phyloP scores from a whole-genome alignment of 2,113 vertebrate species.

The Calyptomena viridis region DNA sequence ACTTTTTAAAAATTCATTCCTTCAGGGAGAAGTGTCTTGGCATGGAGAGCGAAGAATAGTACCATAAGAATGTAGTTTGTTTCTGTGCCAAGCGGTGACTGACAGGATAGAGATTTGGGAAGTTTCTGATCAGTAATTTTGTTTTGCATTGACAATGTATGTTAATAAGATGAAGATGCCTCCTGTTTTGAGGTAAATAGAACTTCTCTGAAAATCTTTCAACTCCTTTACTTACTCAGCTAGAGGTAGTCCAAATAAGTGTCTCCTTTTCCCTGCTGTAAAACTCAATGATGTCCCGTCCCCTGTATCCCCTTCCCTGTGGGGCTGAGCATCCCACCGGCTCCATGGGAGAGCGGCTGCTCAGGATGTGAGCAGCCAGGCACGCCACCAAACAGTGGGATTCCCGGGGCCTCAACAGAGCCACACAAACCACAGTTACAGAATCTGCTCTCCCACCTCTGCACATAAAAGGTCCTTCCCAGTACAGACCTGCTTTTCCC shows the following conservation, averaged over 20 bases:
- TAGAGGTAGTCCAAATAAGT: not conserved
- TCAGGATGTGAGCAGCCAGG: not conserved
- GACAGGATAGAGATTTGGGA: not conserved
- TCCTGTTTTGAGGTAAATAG: not conserved
- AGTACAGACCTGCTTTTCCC: not conserved
- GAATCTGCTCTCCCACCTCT: not conserved
- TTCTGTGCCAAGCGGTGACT: not conserved
- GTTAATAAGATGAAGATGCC: not conserved
- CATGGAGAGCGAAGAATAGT: not conserved
- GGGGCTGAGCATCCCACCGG: not conserved
- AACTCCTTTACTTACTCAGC: not conserved
- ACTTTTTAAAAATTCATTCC: not conserved
- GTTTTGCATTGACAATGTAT: not conserved
- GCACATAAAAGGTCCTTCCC: not conserved
- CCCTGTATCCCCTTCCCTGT: not conserved
- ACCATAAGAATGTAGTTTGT: not conserved
- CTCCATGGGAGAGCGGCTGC: accelerated
- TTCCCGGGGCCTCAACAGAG: not conserved
- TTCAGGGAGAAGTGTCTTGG: not conserved
- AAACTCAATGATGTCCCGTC: not conserved
- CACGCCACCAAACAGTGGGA: accelerated
- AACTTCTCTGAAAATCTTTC: not conserved
- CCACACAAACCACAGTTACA: not conserved
- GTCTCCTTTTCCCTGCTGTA: not conserved
- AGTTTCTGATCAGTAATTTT: not conserved